These are phyloP conservation scores for Cyclina sinensis DNA, from an alignment of 1,140 invertebrate species.

Conservation along the genomic window DNA sequence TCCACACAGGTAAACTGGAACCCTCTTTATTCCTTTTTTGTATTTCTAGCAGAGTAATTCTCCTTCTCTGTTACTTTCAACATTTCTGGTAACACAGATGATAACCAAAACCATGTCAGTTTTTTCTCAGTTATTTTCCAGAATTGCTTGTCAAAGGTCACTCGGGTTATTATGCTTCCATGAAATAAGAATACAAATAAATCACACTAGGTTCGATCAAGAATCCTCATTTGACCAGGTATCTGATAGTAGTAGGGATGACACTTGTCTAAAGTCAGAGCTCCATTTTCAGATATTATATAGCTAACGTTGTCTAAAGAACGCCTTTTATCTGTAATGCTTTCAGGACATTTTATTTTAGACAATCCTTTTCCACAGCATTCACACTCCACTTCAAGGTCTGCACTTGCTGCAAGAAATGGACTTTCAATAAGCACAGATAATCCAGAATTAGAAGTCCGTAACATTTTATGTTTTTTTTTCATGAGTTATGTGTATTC, in stretches of 20 bases:
- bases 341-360: slow-evolving; percentile 53
- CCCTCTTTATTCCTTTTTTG: background rate
- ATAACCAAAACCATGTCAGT: slow-evolving; percentile 40
- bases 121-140: background rate
- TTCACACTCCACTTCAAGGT: slow-evolving; percentile 21
- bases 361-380: slow-evolving; percentile 53
- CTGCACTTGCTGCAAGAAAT: slow-evolving; percentile 51
- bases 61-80: too few relatives aligned
- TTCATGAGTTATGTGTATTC: slow-evolving; percentile 24
- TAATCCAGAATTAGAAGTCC: slow-evolving; percentile 26
- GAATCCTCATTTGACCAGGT: slow-evolving; percentile 36
- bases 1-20: slow-evolving; percentile 41
- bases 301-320: slow-evolving; percentile 34
- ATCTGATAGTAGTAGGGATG: slow-evolving; percentile 50
- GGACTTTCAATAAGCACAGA: background rate
- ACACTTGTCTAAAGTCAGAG: background rate
- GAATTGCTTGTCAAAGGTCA: background rate
- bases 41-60: background rate
- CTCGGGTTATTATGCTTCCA: background rate
- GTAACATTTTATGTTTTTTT: slow-evolving; percentile 39
- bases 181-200: slow-evolving; percentile 55
- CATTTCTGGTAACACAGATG: slow-evolving; percentile 18
- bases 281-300: background rate
- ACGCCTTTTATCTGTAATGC: slow-evolving; percentile 24
- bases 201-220: slow-evolving; percentile 44